Evolutionary conservation across 2,113 vertebrate species (phyloP), one percentile per base, ranked within the genome.

Genomic region (Oreochromis aureus): DNA sequence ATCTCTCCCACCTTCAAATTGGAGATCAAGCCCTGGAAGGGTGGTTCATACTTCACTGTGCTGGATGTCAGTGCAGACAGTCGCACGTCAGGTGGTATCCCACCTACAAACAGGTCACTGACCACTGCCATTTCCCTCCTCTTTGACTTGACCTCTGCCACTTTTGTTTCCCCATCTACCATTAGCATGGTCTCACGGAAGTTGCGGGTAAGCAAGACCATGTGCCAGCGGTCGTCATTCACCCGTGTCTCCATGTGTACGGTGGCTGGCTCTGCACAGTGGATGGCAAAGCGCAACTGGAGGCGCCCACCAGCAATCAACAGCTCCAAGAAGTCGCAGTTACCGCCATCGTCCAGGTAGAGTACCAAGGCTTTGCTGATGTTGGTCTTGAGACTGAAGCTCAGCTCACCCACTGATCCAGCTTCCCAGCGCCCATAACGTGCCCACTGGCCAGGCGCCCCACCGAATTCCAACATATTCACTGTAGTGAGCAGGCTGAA

Each of bases 321-420:
- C 59, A 99, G 96, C 96, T 98, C 98, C 96, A 99, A 48, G 92
- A 99, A 99, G 96, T 99, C 98, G 6, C 98, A 99, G 96, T 98
- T 97, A 53, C 98, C 98, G 0, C 98, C 98, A 16, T 99, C 98
- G 3, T 99, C 98, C 90, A 98, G 95, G 95, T 99, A 99, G 53
- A 99, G 97, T 73, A 99, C 96, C 84, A 98, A 91, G 16, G 98
- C 97, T 87, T 97, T 97, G 82, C 97, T 97, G 80, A 96, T 88
- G 88, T 99, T 99, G 92, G 97, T 98, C 93, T 98, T 97, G 63
- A 99, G 84, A 86, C 97, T 98, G 94, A 99, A 99, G 94, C 97
- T 99, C 58, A 99, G 96, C 89, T 98, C 97, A 0, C 97, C 98
- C 2, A 96, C 96, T 2, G 97, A 96, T 36, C 97, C 97, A 3